Conservation (phyloP, 2,888 invertebrate species). For the Hedychridium roseum region DNA sequence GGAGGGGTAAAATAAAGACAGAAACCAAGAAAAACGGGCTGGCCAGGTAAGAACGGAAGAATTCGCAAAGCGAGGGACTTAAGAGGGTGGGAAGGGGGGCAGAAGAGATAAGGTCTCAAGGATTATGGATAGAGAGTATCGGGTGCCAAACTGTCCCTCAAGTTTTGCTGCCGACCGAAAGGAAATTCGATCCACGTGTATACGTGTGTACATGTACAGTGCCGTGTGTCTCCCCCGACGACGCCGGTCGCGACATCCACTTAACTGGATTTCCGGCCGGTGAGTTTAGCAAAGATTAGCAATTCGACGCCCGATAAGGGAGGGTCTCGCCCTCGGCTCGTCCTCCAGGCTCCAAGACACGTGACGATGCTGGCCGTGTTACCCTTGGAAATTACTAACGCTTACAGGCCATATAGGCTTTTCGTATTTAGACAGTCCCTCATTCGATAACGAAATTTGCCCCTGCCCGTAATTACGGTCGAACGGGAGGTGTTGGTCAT, state of each 20-base stretch:
- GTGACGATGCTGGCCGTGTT: not conserved
- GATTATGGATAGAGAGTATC: conserved; percentile 23
- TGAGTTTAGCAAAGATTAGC: conserved; percentile 44
- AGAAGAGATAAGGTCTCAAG: too few relatives aligned
- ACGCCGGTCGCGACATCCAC: conserved; percentile 39
- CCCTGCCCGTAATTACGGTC: too few relatives aligned
- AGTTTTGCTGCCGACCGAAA: conserved; percentile 32
- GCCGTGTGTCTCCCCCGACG: conserved; percentile 1
- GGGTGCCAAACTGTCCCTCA: conserved; percentile 29
- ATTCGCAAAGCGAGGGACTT: not conserved
- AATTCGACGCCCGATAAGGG: conserved; percentile 36
- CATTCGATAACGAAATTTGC: too few relatives aligned
- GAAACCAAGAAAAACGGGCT: not conserved
- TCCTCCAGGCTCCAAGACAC: not conserved
- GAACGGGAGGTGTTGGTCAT: too few relatives aligned
- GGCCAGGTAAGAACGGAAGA: not conserved
- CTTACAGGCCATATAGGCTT: too few relatives aligned
- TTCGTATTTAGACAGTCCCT: too few relatives aligned
- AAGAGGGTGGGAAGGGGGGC: not conserved
- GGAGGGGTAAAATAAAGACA: not conserved
- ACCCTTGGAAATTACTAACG: too few relatives aligned
- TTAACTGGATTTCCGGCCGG: conserved; percentile 40
- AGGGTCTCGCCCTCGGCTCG: conserved; percentile 8
- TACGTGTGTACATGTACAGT: not conserved
- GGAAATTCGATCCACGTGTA: conserved; percentile 33